Base-by-base conservation (phyloP, 2,797 vertebrate species). In the Lutjanus argentimaculatus region DNA sequence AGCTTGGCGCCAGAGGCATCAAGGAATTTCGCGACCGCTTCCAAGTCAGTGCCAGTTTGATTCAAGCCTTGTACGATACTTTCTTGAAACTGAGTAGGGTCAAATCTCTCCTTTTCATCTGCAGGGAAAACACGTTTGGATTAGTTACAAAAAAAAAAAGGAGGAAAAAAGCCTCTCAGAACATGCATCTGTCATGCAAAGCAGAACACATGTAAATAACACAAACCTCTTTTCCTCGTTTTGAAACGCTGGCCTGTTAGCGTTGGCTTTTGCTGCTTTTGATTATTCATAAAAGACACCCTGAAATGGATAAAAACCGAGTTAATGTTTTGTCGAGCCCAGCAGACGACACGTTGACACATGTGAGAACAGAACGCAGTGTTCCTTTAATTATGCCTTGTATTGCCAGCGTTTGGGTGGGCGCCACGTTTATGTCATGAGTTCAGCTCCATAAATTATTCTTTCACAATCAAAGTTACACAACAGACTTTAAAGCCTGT, bases 221-320 rank as follows among this genome's bases (percentile, higher is more conserved):
- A 77, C 93, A 91, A 91, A 97, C 98, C 98, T 99, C 98, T 99
- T 97, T 99, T 99, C 90, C 98, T 96, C 83, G 98, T 99, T 96
- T 99, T 99, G 97, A 99, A 99, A 96, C 98, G 98, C 97, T 99
- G 98, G 95, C 98, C 98, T 80, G 98, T 99, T 96, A 99, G 98
- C 97, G 98, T 99, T 94, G 98, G 98, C 96, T 99, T 99, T 95
- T 98, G 98, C 96, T 98, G 98, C 98, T 98, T 99, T 98, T 98
- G 98, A 99, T 99, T 99, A 99, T 97, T 99, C 98, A 99, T 99
- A 99, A 99, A 99, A 99, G 97, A 98, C 97, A 97, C 97, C 92
- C 96, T 98, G 80, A 69, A 79, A 84, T 13, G 70, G 57, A 87
- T 14, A 66, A 64, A 56, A 49, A 55, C 7, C 67, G 2, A 70